Evolutionary conservation across 2,888 invertebrate species (phyloP).

Genomic region (Macaria liturata): DNA sequence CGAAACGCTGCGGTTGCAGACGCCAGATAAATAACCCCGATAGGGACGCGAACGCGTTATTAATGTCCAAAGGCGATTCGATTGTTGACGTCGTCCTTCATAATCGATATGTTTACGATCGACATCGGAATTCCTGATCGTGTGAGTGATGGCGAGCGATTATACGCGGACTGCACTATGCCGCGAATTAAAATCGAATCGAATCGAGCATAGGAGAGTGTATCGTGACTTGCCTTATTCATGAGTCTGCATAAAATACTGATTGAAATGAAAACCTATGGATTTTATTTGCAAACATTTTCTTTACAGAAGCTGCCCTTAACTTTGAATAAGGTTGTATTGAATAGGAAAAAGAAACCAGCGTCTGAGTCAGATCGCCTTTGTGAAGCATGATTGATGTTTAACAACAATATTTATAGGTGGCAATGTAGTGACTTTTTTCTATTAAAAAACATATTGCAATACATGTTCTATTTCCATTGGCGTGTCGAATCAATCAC

Average conservation of each 20-base stretch:
- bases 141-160: conserved; percentile 26
- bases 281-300: conserved; percentile 24
- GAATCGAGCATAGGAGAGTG: conserved; percentile 39
- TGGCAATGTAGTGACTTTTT: conserved; percentile 26
- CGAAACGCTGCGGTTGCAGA: conserved; percentile 60
- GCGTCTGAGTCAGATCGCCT: conserved; percentile 24
- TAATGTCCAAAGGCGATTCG: conserved; percentile 38
- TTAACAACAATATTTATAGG: conserved; percentile 35
- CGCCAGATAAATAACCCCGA: conserved; percentile 61
- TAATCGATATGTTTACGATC: conserved; percentile 41
- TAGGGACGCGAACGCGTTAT: conserved; percentile 53
- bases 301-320: conserved; percentile 21
- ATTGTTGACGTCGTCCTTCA: conserved; percentile 41
- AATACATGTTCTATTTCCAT: conserved; percentile 45
- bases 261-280: conserved; percentile 36
- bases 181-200: conserved; percentile 37
- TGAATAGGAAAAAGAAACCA: conserved; percentile 22
- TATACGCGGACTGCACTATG: conserved; percentile 27
- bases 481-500: conserved; percentile 56
- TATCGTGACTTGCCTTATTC: conserved; percentile 49
- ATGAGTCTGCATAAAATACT: conserved; percentile 44
- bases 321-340: conserved; percentile 29
- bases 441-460: conserved; percentile 36
- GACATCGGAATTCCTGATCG: conserved; percentile 31
- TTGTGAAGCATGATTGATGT: conserved; percentile 41